Conservation (phyloP, 2,888 invertebrate genomes). For the Drosophila anomelani region DNA sequence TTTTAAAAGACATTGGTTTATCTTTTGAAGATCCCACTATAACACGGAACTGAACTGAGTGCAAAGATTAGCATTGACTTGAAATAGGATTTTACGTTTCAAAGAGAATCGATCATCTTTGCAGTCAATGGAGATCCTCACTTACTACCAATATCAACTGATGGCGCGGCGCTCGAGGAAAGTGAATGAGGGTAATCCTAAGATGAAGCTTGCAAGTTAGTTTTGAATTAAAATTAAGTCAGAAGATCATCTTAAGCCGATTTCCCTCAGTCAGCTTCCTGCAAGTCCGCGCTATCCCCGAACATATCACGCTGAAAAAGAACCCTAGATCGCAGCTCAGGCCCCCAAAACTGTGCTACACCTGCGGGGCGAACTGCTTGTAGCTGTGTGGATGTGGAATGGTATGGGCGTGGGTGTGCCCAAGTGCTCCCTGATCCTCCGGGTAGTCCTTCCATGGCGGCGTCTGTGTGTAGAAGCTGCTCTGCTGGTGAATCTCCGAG, state of each 20-base stretch:
- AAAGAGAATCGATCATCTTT: constrained; percentile 11
- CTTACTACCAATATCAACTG: constrained; percentile 67
- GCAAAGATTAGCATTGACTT: constrained; percentile 20
- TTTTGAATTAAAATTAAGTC: constrained; percentile 40
- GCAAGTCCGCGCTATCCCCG: constrained; percentile 34
- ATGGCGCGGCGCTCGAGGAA: constrained; percentile 33
- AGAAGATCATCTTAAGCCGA: background rate
- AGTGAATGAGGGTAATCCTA: constrained; percentile 7
- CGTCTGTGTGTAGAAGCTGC: constrained; percentile 84
- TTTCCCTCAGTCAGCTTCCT: constrained; percentile 39
- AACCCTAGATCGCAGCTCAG: constrained; percentile 44
- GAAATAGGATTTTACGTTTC: background rate
- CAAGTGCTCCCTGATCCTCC: constrained; percentile 68
- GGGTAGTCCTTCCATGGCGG: constrained; percentile 85
- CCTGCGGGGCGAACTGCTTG: constrained; percentile 71
- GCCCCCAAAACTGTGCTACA: constrained; percentile 74
- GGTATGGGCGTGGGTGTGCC: constrained; percentile 41
- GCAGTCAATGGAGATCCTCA: constrained; percentile 45
- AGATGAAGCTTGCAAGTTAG: constrained; percentile 5
- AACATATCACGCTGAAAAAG: constrained; percentile 64
- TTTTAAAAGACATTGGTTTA: constrained; percentile 29
- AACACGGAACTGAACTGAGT: constrained; percentile 43
- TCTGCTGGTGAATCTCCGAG: constrained; percentile 79
- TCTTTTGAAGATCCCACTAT: constrained; percentile 44
- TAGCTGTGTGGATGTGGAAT: constrained; percentile 54